Conservation (phyloP, 2,797 vertebrate genomes). For the Chelidonichthys spinosus region DNA sequence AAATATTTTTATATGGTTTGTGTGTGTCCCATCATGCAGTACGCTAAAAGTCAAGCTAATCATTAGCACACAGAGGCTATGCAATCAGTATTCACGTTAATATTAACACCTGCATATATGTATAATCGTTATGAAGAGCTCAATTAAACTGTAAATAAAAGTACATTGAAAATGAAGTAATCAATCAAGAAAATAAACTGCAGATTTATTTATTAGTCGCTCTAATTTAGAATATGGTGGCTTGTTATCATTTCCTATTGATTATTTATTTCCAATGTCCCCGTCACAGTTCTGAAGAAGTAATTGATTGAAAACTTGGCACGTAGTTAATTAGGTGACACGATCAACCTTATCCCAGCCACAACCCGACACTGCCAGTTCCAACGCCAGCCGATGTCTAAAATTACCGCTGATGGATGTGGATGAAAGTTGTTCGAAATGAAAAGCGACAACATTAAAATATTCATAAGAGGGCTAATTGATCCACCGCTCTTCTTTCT, state of each 20-base stretch:
- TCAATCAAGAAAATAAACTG: neutral
- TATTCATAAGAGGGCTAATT: constrained; percentile 67
- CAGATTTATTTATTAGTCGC: neutral
- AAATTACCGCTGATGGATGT: neutral
- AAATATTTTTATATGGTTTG: neutral
- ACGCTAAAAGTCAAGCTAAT: neutral
- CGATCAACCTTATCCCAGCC: constrained; percentile 13
- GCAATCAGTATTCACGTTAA: too few relatives aligned
- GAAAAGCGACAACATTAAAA: constrained; percentile 50
- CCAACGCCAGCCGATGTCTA: neutral
- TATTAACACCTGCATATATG: too few relatives aligned
- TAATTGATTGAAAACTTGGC: constrained; percentile 1
- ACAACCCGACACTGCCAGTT: constrained; percentile 1
- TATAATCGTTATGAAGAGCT: too few relatives aligned
- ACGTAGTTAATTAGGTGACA: constrained; percentile 6
- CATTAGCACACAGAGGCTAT: neutral
- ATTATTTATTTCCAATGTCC: neutral
- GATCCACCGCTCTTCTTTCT: constrained; percentile 41
- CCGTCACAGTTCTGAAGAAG: neutral
- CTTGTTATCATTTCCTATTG: neutral
- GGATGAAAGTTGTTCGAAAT: constrained; percentile 40
- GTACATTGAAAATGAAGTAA: neutral
- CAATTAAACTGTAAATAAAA: too few relatives aligned
- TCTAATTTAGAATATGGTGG: neutral
- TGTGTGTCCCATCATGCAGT: neutral